Conservation (phyloP, 2,113 vertebrate species). For the Ceyx melanurus region DNA sequence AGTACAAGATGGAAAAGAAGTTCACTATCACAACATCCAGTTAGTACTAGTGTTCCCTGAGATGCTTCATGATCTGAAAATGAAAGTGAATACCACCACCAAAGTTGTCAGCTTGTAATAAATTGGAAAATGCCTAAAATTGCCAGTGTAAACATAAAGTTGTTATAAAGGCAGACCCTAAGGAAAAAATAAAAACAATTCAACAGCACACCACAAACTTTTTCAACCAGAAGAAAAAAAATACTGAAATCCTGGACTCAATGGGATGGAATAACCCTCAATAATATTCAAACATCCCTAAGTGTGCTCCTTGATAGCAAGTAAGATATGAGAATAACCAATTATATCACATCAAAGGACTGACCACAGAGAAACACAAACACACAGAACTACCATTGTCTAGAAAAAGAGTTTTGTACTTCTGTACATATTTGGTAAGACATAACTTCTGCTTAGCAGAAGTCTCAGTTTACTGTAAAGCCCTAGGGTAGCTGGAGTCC, state of each 20-base stretch:
- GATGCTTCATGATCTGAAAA: neutral
- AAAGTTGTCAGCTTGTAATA: neutral
- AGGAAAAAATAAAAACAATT: neutral
- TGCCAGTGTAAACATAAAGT: neutral
- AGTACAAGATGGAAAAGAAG: neutral
- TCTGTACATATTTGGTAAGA: neutral
- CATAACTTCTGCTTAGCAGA: neutral
- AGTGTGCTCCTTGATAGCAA: neutral
- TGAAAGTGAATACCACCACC: neutral
- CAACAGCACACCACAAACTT: neutral
- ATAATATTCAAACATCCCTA: neutral
- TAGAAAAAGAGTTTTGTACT: neutral
- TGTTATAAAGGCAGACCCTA: neutral
- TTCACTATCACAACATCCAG: neutral
- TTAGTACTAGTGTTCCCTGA: neutral
- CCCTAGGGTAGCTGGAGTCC: neutral
- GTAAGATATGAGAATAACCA: neutral
- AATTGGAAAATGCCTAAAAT: neutral
- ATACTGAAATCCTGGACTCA: neutral
- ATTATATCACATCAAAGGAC: neutral
- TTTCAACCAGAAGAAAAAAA: neutral
- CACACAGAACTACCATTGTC: rapidly evolving
- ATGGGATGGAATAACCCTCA: neutral
- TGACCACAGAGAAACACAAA: neutral
- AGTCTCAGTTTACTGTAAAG: neutral